These are phyloP conservation scores for Pachydiplax longipennis DNA, from an alignment of 2,888 invertebrate genomes.

Conservation along the genomic window DNA sequence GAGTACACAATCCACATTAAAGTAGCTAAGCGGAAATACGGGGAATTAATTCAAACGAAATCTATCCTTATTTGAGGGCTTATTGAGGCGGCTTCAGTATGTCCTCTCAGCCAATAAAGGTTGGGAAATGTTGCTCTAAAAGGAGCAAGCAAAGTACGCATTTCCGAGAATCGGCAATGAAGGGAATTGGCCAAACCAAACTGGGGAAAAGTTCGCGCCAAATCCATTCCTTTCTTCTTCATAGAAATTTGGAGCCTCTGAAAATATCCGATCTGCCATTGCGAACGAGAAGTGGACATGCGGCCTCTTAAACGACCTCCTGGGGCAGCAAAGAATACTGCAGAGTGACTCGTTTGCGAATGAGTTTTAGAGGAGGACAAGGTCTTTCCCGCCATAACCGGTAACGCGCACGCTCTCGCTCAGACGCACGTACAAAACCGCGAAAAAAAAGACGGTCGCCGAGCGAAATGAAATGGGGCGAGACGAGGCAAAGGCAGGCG, in stretches of 20 bases:
- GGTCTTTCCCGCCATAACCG: conserved; percentile 8
- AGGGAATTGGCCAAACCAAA: too few relatives aligned
- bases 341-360: not conserved
- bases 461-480: conserved; percentile 41
- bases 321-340: not conserved
- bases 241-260: not conserved
- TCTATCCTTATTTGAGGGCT: too few relatives aligned
- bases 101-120: too few relatives aligned
- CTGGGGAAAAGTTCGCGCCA: not conserved
- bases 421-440: conserved; percentile 45
- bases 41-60: too few relatives aligned
- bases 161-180: too few relatives aligned
- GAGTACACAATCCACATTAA: too few relatives aligned
- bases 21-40: too few relatives aligned
- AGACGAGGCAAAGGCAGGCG: not conserved
- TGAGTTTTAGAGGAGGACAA: not conserved
- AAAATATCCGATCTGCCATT: not conserved
- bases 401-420: conserved; percentile 47
- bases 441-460: conserved; percentile 17
- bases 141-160: too few relatives aligned
- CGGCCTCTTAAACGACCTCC: not conserved
- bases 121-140: too few relatives aligned
- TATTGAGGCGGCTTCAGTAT: too few relatives aligned
- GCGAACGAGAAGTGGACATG: too few relatives aligned
- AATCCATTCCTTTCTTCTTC: not conserved